Evolutionary conservation across 2,888 invertebrate genomes (phyloP).

Genomic region (Teleiodes luculella): DNA sequence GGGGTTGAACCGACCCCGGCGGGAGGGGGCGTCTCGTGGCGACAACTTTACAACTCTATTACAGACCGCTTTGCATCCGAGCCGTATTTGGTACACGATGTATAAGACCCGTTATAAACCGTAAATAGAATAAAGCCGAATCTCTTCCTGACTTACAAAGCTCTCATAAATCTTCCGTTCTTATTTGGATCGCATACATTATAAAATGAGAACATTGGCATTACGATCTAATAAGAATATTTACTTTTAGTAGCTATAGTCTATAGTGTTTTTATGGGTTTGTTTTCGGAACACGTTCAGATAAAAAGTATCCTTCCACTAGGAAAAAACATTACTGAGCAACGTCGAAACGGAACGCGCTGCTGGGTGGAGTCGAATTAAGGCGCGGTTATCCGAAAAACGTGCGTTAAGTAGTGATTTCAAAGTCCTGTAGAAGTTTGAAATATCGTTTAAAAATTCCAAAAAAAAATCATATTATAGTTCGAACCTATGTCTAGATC

Average conservation of each 20-base stretch:
- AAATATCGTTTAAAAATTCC: too few relatives aligned
- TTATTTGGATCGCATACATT: neutral
- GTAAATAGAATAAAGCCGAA: constrained; percentile 3
- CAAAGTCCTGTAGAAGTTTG: too few relatives aligned
- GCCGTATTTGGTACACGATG: constrained; percentile 6
- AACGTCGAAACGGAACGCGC: constrained; percentile 23
- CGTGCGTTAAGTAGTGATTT: too few relatives aligned
- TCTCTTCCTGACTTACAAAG: neutral
- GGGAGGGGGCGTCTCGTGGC: constrained; percentile 6
- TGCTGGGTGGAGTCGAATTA: constrained; percentile 36
- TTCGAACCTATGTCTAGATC: too few relatives aligned
- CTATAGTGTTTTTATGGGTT: constrained; percentile 16
- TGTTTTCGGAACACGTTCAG: constrained; percentile 18
- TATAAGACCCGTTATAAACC: constrained; percentile 9
- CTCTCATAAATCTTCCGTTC: constrained; percentile 1
- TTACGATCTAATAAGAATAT: constrained; percentile 7
- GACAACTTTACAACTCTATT: constrained; percentile 26
- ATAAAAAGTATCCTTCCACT: constrained; percentile 19
- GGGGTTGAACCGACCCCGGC: constrained; percentile 2
- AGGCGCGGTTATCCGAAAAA: too few relatives aligned
- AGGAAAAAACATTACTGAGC: constrained; percentile 23
- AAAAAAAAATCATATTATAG: too few relatives aligned
- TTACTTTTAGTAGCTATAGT: neutral
- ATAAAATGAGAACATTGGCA: neutral
- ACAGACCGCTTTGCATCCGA: constrained; percentile 24